Evolutionary conservation across 1,140 invertebrate species (phyloP).

Genomic region (Bactericera cockerelli): DNA sequence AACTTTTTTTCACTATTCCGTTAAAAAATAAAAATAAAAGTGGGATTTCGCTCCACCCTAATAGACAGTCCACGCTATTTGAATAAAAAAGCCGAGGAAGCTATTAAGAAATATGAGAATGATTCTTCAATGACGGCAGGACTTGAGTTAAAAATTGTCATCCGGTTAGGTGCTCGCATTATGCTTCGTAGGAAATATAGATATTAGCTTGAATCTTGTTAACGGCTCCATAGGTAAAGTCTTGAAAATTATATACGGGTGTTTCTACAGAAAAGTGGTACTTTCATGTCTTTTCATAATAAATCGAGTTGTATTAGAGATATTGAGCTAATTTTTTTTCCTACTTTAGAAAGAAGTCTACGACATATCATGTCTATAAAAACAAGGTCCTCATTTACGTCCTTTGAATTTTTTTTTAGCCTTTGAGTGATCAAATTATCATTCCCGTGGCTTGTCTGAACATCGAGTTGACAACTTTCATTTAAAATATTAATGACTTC

Average conservation of each 20-base stretch:
- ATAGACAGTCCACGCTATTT: background rate
- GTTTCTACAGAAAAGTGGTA: background rate
- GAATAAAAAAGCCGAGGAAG: constrained; percentile 19
- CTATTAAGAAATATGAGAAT: constrained; percentile 17
- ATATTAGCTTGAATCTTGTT: constrained; percentile 23
- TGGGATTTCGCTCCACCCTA: no score
- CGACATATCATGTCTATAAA: background rate
- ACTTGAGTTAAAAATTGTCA: constrained; percentile 19
- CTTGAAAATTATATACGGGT: constrained; percentile 14
- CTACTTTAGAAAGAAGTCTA: background rate
- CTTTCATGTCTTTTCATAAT: constrained; percentile 7
- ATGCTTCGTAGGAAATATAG: constrained; percentile 28
- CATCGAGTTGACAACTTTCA: background rate
- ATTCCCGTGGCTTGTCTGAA: background rate
- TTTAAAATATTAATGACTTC: background rate
- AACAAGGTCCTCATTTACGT: background rate
- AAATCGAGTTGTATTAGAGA: constrained; percentile 12
- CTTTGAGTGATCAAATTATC: background rate
- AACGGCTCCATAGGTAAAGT: constrained; percentile 24
- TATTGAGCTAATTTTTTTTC: constrained; percentile 5
- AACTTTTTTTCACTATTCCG: no score
- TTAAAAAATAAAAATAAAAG: no score
- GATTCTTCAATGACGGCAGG: constrained; percentile 21
- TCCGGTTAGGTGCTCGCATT: constrained; percentile 23
- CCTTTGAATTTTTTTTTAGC: background rate